Base-by-base conservation (phyloP, 2,888 invertebrate genomes). In the Scrobipalpa atriplicella region DNA sequence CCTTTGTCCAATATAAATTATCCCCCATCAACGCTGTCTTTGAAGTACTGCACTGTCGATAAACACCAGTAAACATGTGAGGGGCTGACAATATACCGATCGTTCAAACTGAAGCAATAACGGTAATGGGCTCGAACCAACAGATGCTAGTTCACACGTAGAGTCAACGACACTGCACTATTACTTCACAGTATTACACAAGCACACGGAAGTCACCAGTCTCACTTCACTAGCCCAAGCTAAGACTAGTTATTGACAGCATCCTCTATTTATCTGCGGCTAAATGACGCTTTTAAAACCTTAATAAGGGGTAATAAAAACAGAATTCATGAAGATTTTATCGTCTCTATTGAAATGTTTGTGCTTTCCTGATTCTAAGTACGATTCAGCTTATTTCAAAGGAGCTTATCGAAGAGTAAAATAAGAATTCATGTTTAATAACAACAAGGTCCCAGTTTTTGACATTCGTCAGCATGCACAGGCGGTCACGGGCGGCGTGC, bases 401-500 rank as follows among this genome's bases (percentile, higher is more conserved):
- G 19, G 7, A 5, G 29, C 29, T 29, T 29, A 29, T 29, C 29
- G 29, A 29, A 5, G 5, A 29, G 29, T 29, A 29, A 29, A 29
- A 29, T 29, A 18, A 54, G 2, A 21, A 54, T 18, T 19, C 9
- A 54, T 54, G 19, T 54, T 18, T 18, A 19, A 60, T 18, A 19
- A 60, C 18, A 29, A 29, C 58, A 60, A 60, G 36, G 29, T 29
- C 5, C 29, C 29, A 39, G 18, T 16, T 63, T 75, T 77, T 76
- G 77, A 74, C 73, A 72, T 75, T 68, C 66, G 70, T 74, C 72
- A 70, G 71, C 79, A 80, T 74, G 82, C 77, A 75, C 83, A 58
- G 77, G 77, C 84, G 88, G 87, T 88, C 90, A 90, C 84, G 87
- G 88, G 83, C 86, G 78, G 84, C 90, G 89, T 91, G 87, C 81